Base-by-base conservation (phyloP, 1,140 invertebrate species). In the Pogonus chalceus region DNA sequence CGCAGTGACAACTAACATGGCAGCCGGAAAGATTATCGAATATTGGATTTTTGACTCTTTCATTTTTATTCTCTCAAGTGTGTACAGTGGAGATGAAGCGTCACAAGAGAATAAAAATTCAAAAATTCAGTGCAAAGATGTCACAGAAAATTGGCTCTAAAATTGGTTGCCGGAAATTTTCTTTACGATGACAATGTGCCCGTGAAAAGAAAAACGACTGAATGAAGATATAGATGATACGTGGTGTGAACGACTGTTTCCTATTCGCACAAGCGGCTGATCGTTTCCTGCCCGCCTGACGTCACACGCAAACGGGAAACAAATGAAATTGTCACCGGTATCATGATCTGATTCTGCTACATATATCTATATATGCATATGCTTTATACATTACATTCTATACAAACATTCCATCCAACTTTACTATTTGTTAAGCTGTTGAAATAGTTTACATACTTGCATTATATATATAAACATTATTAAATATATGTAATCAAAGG, bases 31-130 rank as follows among this genome's bases (percentile, higher is more conserved):
- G 37, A 43, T 43, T 43, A 43, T 16, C 18, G 37, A 43, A 43
- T 43, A 43, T 43, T 43, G 37, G 37, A 43, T 43, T 43, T 43
- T 43, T 43, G 37, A 43, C 37, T 43, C 37, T 43, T 43, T 43
- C 37, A 43, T 43, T 12, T 43, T 43, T 43, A 43, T 43, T 43
- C 37, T 9, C 18, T 43, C 37, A 43, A 43, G 37, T 43, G 37
- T 43, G n/a, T n/a, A 18, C 18, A 43, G 37, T 43, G 18, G 18
- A 18, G 18, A 18, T 43, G 37, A 43, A 43, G 18, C 18, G 37
- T 16, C 37, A 18, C 37, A 16, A 10, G 37, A 43, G 37, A 43
- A 43, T 43, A 43, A 43, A 43, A 43, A 43, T 43, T 43, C 37
- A 43, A 43, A 43, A 43, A 43, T 43, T 18, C 18, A 43, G 7